Conservation (phyloP, 2,797 vertebrate genomes). For the Ptychobarbus kaznakovi region DNA sequence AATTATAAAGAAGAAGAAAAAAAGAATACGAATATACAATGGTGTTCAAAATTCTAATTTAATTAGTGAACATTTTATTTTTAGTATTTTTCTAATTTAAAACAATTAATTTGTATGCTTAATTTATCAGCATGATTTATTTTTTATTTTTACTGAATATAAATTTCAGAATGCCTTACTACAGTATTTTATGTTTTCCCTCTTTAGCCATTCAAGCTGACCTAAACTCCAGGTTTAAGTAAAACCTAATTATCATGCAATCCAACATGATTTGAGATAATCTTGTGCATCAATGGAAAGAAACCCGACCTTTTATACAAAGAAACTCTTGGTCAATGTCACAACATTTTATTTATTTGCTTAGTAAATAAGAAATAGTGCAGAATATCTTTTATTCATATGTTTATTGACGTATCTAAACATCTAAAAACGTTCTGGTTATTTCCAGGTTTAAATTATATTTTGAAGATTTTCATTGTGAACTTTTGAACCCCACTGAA, state of each 20-base stretch:
- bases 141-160: not conserved
- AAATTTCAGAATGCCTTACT: not conserved
- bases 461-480: not conserved
- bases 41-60: not conserved
- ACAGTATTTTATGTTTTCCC: not conserved
- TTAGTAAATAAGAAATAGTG: not conserved
- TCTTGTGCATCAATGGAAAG: not conserved
- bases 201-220: not conserved
- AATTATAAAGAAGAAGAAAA: not conserved
- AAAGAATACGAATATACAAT: not conserved
- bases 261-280: not conserved
- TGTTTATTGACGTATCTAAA: not conserved
- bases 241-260: not conserved
- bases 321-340: not conserved
- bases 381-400: not conserved
- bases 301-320: not conserved
- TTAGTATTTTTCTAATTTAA: not conserved
- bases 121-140: not conserved
- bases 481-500: not conserved
- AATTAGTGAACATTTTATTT: not conserved
- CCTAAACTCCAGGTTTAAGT: not conserved
- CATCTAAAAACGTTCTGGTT: not conserved
- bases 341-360: not conserved
- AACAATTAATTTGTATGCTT: not conserved
- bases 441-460: conserved; percentile 1